Percentiles rank a stretch among this genome's conserved stretches.
These are phyloP conservation scores for Eupeodes corollae DNA, from an alignment of 1,140 invertebrate species.

Conservation along the genomic window DNA sequence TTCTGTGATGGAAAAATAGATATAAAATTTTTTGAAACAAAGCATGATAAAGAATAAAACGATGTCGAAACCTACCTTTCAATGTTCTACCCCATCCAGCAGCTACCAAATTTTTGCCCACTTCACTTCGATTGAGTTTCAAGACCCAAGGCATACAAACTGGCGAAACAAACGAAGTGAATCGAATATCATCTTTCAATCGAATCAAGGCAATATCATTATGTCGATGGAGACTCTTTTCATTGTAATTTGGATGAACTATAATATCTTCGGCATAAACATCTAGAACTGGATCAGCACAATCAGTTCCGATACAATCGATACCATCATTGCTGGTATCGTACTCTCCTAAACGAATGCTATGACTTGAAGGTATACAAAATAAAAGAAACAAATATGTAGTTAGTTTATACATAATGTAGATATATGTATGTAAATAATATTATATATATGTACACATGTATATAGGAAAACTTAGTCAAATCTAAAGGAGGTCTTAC, in stretches of 20 bases:
- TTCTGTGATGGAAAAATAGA: neutral
- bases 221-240: slow-evolving; percentile 3
- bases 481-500: slow-evolving; percentile 1
- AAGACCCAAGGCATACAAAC: slow-evolving; percentile 38
- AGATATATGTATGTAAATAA: no score
- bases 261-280: slow-evolving; percentile 17
- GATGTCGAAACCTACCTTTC: neutral
- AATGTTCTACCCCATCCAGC: slow-evolving; percentile 52
- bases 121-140: neutral
- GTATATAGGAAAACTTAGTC: no score
- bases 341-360: slow-evolving; percentile 37
- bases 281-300: slow-evolving; percentile 3
- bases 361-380: slow-evolving; percentile 12
- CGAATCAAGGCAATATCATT: slow-evolving; percentile 38
- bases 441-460: no score
- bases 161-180: slow-evolving; percentile 34
- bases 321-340: slow-evolving; percentile 21
- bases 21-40: neutral
- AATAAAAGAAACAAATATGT: no score
- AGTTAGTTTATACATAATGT: no score
- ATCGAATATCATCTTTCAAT: slow-evolving; percentile 25
- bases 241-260: slow-evolving; percentile 30
- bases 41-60: neutral
- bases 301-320: slow-evolving; percentile 29
- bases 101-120: slow-evolving; percentile 33